phyloP scores from a whole-genome alignment of 37 sponge, comb jelly and placozoan species.

The Diacarnus erythraeanus region DNA sequence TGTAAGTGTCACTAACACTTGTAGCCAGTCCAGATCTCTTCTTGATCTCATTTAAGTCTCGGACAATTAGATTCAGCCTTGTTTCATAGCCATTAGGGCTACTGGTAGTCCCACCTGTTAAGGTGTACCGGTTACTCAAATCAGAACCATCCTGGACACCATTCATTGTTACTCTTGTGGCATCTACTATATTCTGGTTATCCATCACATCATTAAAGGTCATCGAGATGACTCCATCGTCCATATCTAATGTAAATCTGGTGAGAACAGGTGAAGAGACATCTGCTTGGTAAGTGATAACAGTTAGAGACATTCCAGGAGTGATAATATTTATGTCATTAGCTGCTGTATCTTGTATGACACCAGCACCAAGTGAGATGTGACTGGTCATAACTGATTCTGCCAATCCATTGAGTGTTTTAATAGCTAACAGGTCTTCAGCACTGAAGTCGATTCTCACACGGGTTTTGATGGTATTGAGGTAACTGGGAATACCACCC shows the following conservation, averaged over 20 bases:
- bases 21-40: conserved; percentile 65
- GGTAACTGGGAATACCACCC: conserved; percentile 56
- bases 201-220: conserved; percentile 83
- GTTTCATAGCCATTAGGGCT: conserved; percentile 78
- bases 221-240: conserved; percentile 57
- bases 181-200: conserved; percentile 46
- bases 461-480: conserved; percentile 27
- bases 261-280: conserved; percentile 52
- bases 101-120: conserved; percentile 66
- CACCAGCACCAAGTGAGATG: conserved; percentile 44
- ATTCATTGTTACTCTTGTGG: conserved; percentile 67
- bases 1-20: conserved; percentile 53
- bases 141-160: conserved; percentile 46
- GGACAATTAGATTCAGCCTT: conserved; percentile 28
- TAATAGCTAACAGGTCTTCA: conserved; percentile 65
- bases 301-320: conserved; percentile 21
- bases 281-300: conserved; percentile 45
- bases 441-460: conserved; percentile 44
- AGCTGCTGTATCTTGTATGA: conserved; percentile 74
- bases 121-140: conserved; percentile 49
- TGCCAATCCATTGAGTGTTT: conserved; percentile 58
- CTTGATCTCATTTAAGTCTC: conserved; percentile 84
- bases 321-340: conserved; percentile 37
- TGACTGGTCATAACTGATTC: conserved; percentile 38
- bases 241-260: conserved; percentile 72